These are phyloP conservation scores for Onthophagus taurus DNA, from an alignment of 1,140 invertebrate genomes.

Conservation along the genomic window DNA sequence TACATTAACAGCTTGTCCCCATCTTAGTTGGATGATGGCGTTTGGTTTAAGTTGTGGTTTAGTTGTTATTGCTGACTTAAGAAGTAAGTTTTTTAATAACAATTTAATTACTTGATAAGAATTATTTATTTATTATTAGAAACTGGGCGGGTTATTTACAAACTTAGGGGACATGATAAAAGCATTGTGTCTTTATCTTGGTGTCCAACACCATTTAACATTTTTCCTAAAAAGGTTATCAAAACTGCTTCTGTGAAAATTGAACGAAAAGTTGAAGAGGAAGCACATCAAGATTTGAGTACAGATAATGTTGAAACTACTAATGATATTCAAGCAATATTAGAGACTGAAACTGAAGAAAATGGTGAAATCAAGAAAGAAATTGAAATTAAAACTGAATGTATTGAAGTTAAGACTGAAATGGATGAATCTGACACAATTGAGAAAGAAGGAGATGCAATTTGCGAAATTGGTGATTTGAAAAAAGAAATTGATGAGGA, in stretches of 20 bases:
- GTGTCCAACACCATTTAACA: conserved; percentile 54
- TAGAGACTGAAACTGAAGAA: neutral
- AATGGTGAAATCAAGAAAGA: no score
- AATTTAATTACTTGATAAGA: neutral
- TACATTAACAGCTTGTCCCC: conserved; percentile 52
- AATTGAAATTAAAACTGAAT: neutral
- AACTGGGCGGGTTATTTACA: conserved; percentile 49
- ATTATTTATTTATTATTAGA: conserved; percentile 36
- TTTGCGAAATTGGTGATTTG: neutral
- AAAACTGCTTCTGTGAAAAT: neutral
- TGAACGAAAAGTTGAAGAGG: neutral
- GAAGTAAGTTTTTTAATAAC: conserved; percentile 36
- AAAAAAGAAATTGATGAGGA: neutral
- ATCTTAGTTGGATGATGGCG: conserved; percentile 49
- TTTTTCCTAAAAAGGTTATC: conserved; percentile 36
- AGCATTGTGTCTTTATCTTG: conserved; percentile 60
- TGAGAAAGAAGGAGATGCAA: no score
- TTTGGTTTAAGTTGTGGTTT: conserved; percentile 57
- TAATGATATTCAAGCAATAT: neutral
- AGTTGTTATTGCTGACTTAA: conserved; percentile 48
- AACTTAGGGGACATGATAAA: conserved; percentile 60
- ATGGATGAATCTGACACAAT: no score
- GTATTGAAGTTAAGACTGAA: no score
- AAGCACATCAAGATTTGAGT: neutral
- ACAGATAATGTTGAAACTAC: neutral